These are phyloP conservation scores for Tolypeutes matacus DNA, from an alignment of 2,797 vertebrate species.

Conservation along the genomic window DNA sequence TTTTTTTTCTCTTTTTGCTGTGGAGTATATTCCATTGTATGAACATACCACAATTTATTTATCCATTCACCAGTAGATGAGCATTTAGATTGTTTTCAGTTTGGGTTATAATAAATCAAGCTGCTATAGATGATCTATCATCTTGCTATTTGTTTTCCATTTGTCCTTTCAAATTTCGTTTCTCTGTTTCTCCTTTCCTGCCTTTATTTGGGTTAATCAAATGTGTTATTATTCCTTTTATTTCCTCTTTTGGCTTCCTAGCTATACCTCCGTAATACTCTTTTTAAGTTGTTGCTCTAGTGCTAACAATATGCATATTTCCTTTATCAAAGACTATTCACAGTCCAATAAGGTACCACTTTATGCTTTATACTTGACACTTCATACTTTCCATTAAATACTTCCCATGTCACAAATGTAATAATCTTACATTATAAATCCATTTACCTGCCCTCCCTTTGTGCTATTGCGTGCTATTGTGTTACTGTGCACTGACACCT, in stretches of 20 bases:
- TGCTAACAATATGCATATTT: not conserved
- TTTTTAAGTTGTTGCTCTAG: not conserved
- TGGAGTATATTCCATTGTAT: not conserved
- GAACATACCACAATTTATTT: not conserved
- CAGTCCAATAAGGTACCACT: not conserved
- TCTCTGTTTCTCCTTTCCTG: not conserved
- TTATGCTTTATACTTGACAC: not conserved
- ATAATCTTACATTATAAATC: not conserved
- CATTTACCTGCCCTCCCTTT: not conserved
- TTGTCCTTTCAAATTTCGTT: not conserved
- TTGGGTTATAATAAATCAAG: not conserved
- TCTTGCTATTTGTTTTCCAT: conserved; percentile 20
- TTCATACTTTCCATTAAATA: not conserved
- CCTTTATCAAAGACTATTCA: conserved; percentile 1
- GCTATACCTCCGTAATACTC: not conserved
- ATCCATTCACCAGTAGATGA: not conserved
- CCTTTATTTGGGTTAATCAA: conserved; percentile 33
- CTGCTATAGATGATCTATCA: not conserved
- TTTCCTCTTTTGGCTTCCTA: not conserved
- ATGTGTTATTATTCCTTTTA: not conserved
- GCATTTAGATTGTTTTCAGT: not conserved
- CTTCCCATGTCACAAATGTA: not conserved
- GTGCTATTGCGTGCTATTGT: not conserved
- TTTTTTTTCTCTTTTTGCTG: not conserved
- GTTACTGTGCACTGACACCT: not conserved